phyloP scores from a whole-genome alignment of 2,113 vertebrate genomes.

The Podarcis cretensis region DNA sequence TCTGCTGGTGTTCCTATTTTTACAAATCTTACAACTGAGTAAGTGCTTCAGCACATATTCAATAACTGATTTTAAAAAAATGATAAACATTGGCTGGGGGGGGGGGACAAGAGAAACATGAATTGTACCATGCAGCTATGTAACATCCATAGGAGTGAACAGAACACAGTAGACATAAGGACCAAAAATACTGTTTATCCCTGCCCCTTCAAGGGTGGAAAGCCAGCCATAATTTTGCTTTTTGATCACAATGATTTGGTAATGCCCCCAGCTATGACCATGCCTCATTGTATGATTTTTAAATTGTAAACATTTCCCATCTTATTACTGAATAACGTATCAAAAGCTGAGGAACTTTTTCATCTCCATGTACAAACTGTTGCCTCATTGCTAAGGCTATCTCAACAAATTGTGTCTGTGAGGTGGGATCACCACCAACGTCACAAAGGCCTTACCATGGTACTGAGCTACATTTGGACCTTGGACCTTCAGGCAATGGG shows the following conservation, averaged over 20 bases:
- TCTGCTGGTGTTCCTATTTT: too few relatives aligned
- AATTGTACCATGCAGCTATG: not conserved
- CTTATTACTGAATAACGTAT: constrained; percentile 1
- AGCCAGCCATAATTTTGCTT: not conserved
- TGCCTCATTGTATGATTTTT: not conserved
- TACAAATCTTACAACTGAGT: not conserved
- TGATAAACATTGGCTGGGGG: too few relatives aligned
- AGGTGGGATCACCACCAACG: constrained; percentile 29
- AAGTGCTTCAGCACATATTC: constrained; percentile 3
- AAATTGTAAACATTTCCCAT: constrained; percentile 10
- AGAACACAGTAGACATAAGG: not conserved
- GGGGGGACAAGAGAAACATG: not conserved
- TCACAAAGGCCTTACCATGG: not conserved
- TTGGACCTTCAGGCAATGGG: not conserved
- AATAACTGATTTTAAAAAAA: not conserved
- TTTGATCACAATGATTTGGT: not conserved
- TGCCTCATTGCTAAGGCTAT: not conserved
- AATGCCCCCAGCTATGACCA: not conserved
- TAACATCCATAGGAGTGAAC: not conserved
- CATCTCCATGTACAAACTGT: not conserved
- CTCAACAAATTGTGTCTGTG: not conserved
- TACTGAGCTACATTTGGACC: constrained; percentile 29
- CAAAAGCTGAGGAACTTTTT: constrained; percentile 19
- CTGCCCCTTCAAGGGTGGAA: not conserved
- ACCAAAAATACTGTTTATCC: not conserved